Percentiles rank a stretch among this genome's conserved stretches.
Conservation (phyloP, 2,113 vertebrate species). For the Limanda limanda region DNA sequence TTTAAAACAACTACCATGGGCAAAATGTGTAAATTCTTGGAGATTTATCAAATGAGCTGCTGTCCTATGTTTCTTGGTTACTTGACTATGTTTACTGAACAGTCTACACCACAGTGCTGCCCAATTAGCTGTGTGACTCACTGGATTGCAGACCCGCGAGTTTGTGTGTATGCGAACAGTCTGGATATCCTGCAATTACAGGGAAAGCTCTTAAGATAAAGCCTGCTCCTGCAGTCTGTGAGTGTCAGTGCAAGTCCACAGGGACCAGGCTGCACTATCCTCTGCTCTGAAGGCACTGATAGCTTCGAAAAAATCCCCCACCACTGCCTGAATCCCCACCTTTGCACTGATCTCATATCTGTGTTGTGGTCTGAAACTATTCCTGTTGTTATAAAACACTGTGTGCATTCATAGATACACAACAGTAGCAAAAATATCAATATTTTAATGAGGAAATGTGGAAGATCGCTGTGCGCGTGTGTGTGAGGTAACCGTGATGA, state of each 20-base stretch:
- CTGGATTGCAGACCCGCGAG: slow-evolving; percentile 38
- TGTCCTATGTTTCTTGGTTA: slow-evolving; percentile 45
- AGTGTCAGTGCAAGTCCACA: slow-evolving; percentile 57
- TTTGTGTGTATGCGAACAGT: slow-evolving; percentile 56
- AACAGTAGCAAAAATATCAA: not conserved
- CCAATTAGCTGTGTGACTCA: slow-evolving; percentile 68
- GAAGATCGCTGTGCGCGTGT: not conserved
- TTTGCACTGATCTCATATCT: slow-evolving; percentile 5
- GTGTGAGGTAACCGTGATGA: not conserved
- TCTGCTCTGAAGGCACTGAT: slow-evolving; percentile 46
- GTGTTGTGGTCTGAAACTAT: not conserved
- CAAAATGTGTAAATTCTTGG: slow-evolving; percentile 9
- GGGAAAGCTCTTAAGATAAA: slow-evolving; percentile 65
- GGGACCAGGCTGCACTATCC: slow-evolving; percentile 52
- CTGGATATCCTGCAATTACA: slow-evolving; percentile 76
- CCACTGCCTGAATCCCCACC: not conserved
- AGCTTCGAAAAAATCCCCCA: slow-evolving; percentile 33
- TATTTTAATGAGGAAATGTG: not conserved
- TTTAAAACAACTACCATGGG: not conserved
- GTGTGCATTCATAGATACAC: not conserved
- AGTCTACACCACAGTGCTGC: slow-evolving; percentile 56
- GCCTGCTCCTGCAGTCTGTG: slow-evolving; percentile 57
- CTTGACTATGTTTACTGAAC: slow-evolving; percentile 66
- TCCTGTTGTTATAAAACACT: slow-evolving; percentile 12
- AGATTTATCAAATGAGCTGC: slow-evolving; percentile 26